Base-by-base conservation (phyloP, 2,888 invertebrate genomes). In the Dyspetes luteomarginatus region DNA sequence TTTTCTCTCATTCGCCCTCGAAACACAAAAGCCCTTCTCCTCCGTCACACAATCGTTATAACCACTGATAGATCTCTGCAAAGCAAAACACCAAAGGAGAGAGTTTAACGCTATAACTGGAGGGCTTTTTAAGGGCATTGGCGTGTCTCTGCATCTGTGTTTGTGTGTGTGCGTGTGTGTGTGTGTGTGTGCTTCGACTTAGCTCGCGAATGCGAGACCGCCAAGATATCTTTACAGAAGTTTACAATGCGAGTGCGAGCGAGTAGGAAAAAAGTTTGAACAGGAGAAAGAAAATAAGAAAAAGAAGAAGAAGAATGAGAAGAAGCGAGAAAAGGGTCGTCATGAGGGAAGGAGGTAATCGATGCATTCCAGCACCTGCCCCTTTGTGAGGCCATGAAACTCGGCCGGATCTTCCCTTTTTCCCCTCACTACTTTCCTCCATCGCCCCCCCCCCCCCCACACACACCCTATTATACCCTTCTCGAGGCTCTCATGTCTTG, bases 281-380 rank as follows among this genome's bases (percentile, higher is more conserved):
- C 9, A n/a, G 5, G 41, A 75, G 5, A 24, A 7, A 12, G 15
- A 17, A 17, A 7, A 28, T 17, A 36, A 28, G n/a, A 15, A 17
- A 12, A 22, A 30, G 60, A 43, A 68, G 43, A 52, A 19, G 28
- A 48, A 71, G 17, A 22, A 41, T 28, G 7, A 19, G 43, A 9
- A 55, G 15, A 22, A 36, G 55, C 12, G 24, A 67, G 45, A 55
- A 26, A 41, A 41, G 55, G 69, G 26, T 62, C 43, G 41, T 50
- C 60, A 72, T 58, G 72, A 50, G 74, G 72, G 56, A 52, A 68
- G 75, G 74, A 48, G 77, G 65, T 41, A 86, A 89, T 88, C 88
- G 84, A 89, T 89, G 87, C 89, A 89, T 90, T 90, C 89, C 88
- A 88, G 86, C 89, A 89, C 89, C 89, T 90, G 89, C 88, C 88